phyloP scores from a whole-genome alignment of 1,140 invertebrate species.

The Penaeus japonicus region DNA sequence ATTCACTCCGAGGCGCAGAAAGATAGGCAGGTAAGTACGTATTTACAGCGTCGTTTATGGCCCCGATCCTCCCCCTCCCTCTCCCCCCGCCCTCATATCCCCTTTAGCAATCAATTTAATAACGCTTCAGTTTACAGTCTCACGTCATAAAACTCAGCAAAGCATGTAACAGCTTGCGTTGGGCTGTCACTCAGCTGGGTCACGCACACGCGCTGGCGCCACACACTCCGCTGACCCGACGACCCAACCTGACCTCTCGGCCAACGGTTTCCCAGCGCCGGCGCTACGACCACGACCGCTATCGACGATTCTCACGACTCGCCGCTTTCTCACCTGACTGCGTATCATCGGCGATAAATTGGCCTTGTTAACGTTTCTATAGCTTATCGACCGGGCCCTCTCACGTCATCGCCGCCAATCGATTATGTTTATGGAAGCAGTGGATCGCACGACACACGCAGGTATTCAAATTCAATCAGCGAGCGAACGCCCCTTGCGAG shows the following conservation, averaged over 20 bases:
- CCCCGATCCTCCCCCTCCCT: not conserved
- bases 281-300: not conserved
- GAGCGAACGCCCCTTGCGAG: not conserved
- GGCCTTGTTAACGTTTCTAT: conserved; percentile 50
- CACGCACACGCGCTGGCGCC: not conserved
- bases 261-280: not conserved
- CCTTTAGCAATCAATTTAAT: not conserved
- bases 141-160: too few species aligned
- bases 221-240: not conserved
- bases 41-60: not conserved
- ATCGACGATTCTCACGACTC: conserved; percentile 45
- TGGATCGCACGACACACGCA: conserved; percentile 19
- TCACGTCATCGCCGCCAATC: conserved; percentile 22
- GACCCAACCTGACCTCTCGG: not conserved
- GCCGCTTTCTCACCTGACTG: conserved; percentile 43
- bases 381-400: conserved; percentile 31
- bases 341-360: conserved; percentile 51
- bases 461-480: conserved; percentile 45
- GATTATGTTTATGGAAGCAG: not conserved
- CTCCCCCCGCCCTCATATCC: not conserved
- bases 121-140: too few species aligned
- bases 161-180: too few species aligned
- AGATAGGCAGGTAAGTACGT: too few species aligned
- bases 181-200: too few species aligned
- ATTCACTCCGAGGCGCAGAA: too few species aligned